Evolutionary conservation across 1,140 invertebrate species (phyloP).

Genomic region (Ctenoplectra terminalis): DNA sequence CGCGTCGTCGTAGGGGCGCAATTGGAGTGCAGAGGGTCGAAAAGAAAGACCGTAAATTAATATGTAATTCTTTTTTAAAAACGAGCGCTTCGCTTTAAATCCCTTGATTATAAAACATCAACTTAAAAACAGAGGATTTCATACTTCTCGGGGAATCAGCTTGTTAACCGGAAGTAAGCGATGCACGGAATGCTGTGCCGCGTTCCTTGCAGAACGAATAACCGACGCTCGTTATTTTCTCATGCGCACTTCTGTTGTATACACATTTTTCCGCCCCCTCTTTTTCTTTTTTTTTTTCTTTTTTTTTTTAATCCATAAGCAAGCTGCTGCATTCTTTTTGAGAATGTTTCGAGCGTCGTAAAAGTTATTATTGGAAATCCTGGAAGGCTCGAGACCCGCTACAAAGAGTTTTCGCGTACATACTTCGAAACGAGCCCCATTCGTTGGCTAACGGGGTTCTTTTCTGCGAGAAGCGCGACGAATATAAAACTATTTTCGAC

Average conservation of each 20-base stretch:
- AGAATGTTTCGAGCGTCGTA: conserved; percentile 6
- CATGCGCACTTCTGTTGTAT: not conserved
- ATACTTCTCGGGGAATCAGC: not conserved
- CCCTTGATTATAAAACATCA: too few species aligned
- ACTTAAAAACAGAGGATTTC: too few species aligned
- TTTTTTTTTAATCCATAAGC: not conserved
- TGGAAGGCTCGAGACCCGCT: not conserved
- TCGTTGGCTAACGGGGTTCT: conserved; percentile 26
- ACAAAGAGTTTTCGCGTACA: conserved; percentile 36
- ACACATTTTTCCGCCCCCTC: not conserved
- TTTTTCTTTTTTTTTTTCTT: too few species aligned
- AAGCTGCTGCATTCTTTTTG: conserved; percentile 28
- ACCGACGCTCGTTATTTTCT: conserved; percentile 22
- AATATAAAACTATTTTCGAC: conserved; percentile 25
- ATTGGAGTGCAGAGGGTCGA: too few species aligned
- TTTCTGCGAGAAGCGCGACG: not conserved
- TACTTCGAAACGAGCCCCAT: conserved; percentile 11
- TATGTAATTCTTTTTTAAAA: too few species aligned
- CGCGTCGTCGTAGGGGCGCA: too few species aligned
- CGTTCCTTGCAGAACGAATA: not conserved
- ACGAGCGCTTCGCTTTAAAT: too few species aligned
- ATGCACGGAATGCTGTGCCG: not conserved
- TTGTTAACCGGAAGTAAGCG: conserved; percentile 8
- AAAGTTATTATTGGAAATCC: conserved; percentile 43
- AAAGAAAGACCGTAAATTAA: too few species aligned